phyloP scores from a whole-genome alignment of 2,113 vertebrate species.

The Ochotona princeps region DNA sequence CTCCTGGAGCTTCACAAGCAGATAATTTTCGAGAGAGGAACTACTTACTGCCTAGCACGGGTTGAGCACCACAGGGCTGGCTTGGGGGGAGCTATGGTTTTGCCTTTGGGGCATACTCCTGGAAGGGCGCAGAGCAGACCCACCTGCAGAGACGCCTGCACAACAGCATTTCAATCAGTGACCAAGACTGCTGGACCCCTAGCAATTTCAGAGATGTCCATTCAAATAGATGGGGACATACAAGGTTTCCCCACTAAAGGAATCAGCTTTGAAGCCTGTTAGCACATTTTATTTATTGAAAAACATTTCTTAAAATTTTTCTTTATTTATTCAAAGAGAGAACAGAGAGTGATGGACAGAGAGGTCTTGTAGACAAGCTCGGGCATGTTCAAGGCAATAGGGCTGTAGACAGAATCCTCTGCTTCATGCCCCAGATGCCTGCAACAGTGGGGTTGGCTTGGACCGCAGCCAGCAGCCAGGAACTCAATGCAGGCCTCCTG shows the following conservation, averaged over 20 bases:
- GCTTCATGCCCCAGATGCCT: no score
- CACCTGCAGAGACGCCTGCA: background rate
- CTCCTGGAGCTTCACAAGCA: slow-evolving; percentile 13
- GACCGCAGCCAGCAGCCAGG: no score
- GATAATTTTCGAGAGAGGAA: slow-evolving; percentile 12
- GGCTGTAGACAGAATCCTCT: no score
- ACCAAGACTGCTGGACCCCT: background rate
- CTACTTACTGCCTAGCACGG: background rate
- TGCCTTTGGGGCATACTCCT: background rate
- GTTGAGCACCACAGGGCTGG: background rate
- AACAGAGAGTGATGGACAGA: no score
- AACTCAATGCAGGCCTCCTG: no score
- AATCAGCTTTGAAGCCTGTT: background rate
- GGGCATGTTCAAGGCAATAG: no score
- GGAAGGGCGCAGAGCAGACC: background rate
- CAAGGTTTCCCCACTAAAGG: background rate
- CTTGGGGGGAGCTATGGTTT: background rate
- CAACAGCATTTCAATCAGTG: slow-evolving; percentile 10
- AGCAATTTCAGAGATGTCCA: background rate
- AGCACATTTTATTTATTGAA: background rate
- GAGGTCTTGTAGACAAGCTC: no score
- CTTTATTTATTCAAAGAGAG: no score
- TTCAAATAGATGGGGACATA: background rate
- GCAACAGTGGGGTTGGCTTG: no score
- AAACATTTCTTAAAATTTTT: no score